These are phyloP conservation scores for Trichonephila clavata DNA, from an alignment of 1,140 invertebrate genomes.

Conservation along the genomic window DNA sequence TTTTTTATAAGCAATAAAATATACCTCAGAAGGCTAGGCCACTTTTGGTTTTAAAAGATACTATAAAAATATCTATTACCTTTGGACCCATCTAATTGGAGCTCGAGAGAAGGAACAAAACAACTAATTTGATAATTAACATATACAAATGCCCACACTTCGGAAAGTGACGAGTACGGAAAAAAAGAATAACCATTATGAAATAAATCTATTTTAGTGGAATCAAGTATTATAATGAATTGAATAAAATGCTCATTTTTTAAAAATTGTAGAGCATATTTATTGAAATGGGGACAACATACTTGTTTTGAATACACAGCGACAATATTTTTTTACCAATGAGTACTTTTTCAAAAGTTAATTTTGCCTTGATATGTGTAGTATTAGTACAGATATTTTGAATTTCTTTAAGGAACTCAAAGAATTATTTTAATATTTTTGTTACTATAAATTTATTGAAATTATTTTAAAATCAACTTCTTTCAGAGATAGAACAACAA, in stretches of 20 bases:
- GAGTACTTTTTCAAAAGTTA: background rate
- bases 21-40: constrained; percentile 73
- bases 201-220: too few species aligned
- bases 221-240: too few species aligned
- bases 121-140: background rate
- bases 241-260: too few species aligned
- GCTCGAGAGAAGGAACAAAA: constrained; percentile 56
- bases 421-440: too few species aligned
- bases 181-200: too few species aligned
- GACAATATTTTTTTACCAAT: background rate
- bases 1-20: constrained; percentile 73
- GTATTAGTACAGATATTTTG: background rate
- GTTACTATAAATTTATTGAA: too few species aligned
- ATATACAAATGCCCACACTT: too few species aligned
- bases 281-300: background rate
- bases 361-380: background rate
- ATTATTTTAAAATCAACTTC: too few species aligned
- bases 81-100: constrained; percentile 76
- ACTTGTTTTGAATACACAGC: background rate
- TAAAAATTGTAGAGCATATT: background rate
- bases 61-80: constrained; percentile 76
- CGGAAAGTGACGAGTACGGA: too few species aligned
- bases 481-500: too few species aligned
- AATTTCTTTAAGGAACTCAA: too few species aligned
- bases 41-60: constrained; percentile 76